Conservation (phyloP, 1,140 invertebrate species). For the Atta texana region DNA sequence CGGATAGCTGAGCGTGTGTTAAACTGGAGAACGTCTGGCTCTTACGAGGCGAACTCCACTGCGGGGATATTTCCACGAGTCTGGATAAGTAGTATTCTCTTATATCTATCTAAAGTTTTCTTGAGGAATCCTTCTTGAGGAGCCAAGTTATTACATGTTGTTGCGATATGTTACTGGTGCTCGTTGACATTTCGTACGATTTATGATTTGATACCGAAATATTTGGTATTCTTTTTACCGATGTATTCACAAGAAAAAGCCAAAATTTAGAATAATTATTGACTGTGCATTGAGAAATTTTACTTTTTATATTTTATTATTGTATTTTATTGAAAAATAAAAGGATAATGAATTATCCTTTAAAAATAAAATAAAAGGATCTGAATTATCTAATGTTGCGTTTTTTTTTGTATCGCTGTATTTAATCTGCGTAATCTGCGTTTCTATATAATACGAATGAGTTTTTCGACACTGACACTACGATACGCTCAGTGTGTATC, state of each 20-base stretch:
- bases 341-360: neutral
- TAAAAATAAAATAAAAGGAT: too few relatives aligned
- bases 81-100: conserved; percentile 68
- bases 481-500: conserved; percentile 18
- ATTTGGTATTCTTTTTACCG: neutral
- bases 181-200: conserved; percentile 27
- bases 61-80: conserved; percentile 66
- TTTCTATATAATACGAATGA: conserved; percentile 27
- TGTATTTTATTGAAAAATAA: neutral
- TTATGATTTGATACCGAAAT: conserved; percentile 14
- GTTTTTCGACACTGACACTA: conserved; percentile 23
- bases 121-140: conserved; percentile 17
- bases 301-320: neutral
- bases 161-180: conserved; percentile 34
- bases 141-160: conserved; percentile 47
- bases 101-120: conserved; percentile 66
- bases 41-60: conserved; percentile 61
- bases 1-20: conserved; percentile 59
- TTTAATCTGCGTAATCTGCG: neutral
- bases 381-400: neutral
- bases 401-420: neutral
- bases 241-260: conserved; percentile 7
- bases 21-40: conserved; percentile 64
- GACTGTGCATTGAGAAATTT: neutral
- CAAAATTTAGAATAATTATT: neutral